phyloP scores from a whole-genome alignment of 2,113 vertebrate species.

The Erythrolamprus reginae region DNA sequence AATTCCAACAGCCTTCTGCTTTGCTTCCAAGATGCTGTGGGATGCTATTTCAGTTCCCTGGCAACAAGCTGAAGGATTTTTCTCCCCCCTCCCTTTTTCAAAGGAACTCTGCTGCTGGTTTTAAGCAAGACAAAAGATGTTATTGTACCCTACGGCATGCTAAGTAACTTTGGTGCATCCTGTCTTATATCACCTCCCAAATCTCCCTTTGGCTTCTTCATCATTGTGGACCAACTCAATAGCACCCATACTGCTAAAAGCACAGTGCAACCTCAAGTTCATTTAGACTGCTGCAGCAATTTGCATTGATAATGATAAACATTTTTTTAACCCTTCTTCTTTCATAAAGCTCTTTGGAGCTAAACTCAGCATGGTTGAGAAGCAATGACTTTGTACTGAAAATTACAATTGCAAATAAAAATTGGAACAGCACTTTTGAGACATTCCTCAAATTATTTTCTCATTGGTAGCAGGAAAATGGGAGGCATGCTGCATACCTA shows the following conservation, averaged over 20 bases:
- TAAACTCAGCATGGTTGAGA: not conserved
- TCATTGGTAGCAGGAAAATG: not conserved
- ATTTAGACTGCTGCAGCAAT: not conserved
- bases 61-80: not conserved
- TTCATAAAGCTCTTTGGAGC: not conserved
- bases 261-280: not conserved
- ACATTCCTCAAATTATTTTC: not conserved
- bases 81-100: not conserved
- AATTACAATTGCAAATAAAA: not conserved
- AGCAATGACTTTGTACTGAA: not conserved
- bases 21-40: not conserved
- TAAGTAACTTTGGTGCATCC: fast-evolving
- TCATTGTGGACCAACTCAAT: not conserved
- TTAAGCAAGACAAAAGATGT: conserved; percentile 13
- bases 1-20: not conserved
- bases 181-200: not conserved
- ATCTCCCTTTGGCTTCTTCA: not conserved
- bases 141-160: not conserved
- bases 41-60: not conserved
- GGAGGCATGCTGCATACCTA: not conserved
- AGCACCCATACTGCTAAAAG: not conserved
- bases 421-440: not conserved
- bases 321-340: not conserved
- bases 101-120: not conserved
- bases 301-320: not conserved